Evolutionary conservation across 2,888 invertebrate genomes (phyloP), one percentile per base, ranked within the genome.

Genomic region (Furcula furcula): DNA sequence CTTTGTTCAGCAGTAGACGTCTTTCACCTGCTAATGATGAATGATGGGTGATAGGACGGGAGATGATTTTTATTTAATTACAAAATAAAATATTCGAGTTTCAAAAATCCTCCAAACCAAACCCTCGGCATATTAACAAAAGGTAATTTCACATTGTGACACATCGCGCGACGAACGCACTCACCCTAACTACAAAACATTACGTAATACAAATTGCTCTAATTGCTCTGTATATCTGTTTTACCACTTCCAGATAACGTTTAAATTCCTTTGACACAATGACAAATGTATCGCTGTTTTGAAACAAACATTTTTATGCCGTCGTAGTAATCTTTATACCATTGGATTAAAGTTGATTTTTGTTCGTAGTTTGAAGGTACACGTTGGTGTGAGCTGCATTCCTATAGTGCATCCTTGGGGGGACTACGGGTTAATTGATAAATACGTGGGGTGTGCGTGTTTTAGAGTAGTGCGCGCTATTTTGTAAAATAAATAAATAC

Each of bases 351-450:
- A 48, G 59, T 60, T 30, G 33, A 47, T 22, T 45, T 36, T 63
- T 3, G 36, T 18, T 21, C 40, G 38, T 29, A 29, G 22, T 25
- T 29, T 5, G 25, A 13, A 13, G 3, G 22, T 14, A 4, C 12
- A 26, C 7, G 13, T 32, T 20, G 19, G 33, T 43, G 31, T 42
- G 46, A 34, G 43, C 38, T 46, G 62, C 63, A 72, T 72, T 72
- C 68, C 68, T 63, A 36, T 55, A 55, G 57, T 58, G 63, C 51
- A 65, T 55, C 52, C 46, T 46, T 57, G 53, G 54, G 67, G 65
- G 64, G 50, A 65, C 67, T 52, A 66, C 65, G 65, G 65, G 70
- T 74, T 75, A 79, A 81, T 79, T 80, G 76, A 75, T 75, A 71
- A 76, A 64, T 70, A 74, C 55, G 59, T 69, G 72, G 74, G 64